Base-by-base conservation (phyloP, 2,888 invertebrate genomes). In the Magallana nippona region DNA sequence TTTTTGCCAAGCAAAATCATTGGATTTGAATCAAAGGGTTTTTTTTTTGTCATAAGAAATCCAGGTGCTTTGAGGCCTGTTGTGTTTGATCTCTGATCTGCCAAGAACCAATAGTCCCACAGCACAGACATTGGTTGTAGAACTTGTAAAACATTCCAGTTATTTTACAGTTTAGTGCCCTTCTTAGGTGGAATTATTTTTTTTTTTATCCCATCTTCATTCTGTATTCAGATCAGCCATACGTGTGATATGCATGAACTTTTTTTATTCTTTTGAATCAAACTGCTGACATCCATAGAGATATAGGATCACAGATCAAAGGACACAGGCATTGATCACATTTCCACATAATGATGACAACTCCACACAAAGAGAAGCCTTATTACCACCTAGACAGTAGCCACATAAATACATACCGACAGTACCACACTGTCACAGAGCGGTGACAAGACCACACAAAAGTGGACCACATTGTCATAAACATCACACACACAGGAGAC, bases 11-110 rank as follows among this genome's bases (percentile, higher is more conserved):
- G 63, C 63, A 63, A 63, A 63, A 13, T 22, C 63, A 63, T 22
- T 10, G 19, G 63, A 63, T 27, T 13, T 27, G 27, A 15, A 11
- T 63, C 11, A 27, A 22, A 11, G 10, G 63, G 15, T 27, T 10
- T 27, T 32, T 32, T 32, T 44, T 44, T 44, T 44, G 44, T 27
- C 27, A 19, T n/a, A 22, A 32, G 27, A 63, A 63, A 22, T 22
- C 27, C 5, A 27, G 22, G 63, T 63, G 22, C 27, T 63, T 27
- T 63, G 63, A 32, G 63, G 19, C 63, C 63, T 15, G 15, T 63
- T 63, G 10, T 63, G 13, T 63, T 63, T 63, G 63, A 63, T 63
- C 63, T 63, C 63, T 63, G 15, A 63, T 63, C 63, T 63, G 22
- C 32, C 22, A 63, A 63, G 22, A 27, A 63, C 63, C 63, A 63